Conservation (phyloP, 2,113 vertebrate species). For the Triplophysa siluroides region DNA sequence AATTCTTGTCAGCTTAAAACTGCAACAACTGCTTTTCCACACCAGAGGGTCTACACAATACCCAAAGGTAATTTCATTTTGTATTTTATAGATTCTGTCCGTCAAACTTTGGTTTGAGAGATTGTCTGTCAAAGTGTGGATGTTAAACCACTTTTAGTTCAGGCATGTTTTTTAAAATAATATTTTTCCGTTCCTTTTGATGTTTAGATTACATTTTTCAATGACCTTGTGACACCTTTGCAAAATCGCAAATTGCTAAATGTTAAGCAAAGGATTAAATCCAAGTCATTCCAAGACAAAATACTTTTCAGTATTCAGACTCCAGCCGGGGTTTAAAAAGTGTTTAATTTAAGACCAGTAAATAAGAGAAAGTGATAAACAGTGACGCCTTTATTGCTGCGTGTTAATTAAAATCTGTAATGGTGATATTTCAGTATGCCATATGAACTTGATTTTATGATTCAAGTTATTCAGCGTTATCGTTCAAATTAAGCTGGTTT, state of each 20-base stretch:
- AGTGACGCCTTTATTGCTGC: background rate
- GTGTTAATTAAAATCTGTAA: slow-evolving; percentile 27
- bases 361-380: background rate
- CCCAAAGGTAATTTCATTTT: too few relatives aligned
- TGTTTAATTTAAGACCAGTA: slow-evolving; percentile 9
- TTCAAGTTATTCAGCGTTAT: background rate
- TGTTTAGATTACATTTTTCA: too few relatives aligned
- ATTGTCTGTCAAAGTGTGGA: too few relatives aligned
- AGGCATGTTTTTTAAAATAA: too few relatives aligned
- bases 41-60: too few relatives aligned
- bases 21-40: too few relatives aligned
- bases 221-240: background rate
- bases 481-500: background rate
- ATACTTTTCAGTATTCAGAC: background rate
- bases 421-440: background rate
- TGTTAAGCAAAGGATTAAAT: too few relatives aligned
- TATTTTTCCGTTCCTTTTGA: too few relatives aligned
- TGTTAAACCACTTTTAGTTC: too few relatives aligned
- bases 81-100: too few relatives aligned
- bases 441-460: background rate
- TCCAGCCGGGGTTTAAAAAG: background rate
- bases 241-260: background rate
- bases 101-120: background rate
- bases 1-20: too few relatives aligned
- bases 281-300: too few relatives aligned